Conservation (phyloP, 2,113 vertebrate species). For the Oenanthe oenanthe region DNA sequence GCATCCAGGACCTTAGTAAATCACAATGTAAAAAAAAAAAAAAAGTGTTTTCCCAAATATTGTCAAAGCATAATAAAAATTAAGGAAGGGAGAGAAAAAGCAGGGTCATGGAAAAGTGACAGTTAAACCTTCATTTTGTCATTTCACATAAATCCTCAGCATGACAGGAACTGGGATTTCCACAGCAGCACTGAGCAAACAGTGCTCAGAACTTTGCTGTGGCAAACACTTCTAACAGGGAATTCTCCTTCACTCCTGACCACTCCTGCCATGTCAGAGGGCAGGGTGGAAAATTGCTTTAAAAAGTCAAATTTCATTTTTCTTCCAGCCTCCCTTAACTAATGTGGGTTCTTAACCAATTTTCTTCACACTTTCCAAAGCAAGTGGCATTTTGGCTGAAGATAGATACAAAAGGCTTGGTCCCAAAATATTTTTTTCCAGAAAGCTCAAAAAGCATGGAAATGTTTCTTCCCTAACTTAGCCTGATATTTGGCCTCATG, state of each 20-base stretch:
- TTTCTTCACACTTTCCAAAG: slow-evolving; percentile 42
- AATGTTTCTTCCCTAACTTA: background rate
- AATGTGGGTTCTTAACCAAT: background rate
- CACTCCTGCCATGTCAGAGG: background rate
- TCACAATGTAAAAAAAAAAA: background rate
- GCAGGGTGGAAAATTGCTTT: slow-evolving; percentile 25
- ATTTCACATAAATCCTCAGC: background rate
- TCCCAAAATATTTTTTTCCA: background rate
- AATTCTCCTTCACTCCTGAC: background rate
- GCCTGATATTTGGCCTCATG: background rate
- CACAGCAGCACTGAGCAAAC: background rate
- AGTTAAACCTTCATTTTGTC: background rate
- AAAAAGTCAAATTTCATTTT: background rate
- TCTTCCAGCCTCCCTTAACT: background rate
- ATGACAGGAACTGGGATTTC: background rate
- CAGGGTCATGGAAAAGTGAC: background rate
- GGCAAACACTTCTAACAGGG: background rate
- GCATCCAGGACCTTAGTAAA: background rate
- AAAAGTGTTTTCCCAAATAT: background rate
- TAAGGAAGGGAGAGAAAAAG: background rate
- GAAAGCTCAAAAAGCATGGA: background rate
- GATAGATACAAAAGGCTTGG: background rate
- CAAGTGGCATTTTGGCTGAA: background rate
- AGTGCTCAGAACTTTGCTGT: background rate
- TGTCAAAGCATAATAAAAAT: background rate